These are phyloP conservation scores for Saxicola maurus DNA, from an alignment of 2,797 vertebrate species.

Conservation along the genomic window DNA sequence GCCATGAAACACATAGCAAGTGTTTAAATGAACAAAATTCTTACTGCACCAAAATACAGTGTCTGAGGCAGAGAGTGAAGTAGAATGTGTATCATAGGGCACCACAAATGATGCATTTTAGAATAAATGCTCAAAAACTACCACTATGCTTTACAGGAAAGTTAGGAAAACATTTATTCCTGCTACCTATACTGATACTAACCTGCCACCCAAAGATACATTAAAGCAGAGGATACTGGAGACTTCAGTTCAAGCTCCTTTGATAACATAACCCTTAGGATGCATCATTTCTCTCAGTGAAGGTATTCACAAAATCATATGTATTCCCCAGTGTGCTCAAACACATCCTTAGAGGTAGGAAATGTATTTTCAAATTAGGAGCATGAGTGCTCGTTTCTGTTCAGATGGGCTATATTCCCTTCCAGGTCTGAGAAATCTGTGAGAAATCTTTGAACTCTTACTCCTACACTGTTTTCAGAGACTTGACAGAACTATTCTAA, in stretches of 20 bases:
- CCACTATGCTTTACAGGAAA: not conserved
- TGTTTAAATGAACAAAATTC: not conserved
- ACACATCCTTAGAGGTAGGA: not conserved
- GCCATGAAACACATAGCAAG: not conserved
- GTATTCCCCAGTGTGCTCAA: not conserved
- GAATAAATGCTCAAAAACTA: not conserved
- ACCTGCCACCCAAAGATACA: not conserved
- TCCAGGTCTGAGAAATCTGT: not conserved
- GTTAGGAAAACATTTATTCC: not conserved
- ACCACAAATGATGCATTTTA: not conserved
- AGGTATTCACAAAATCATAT: not conserved
- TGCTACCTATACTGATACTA: not conserved
- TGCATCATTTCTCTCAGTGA: not conserved
- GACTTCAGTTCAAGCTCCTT: not conserved
- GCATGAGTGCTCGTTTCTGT: not conserved
- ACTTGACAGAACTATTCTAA: not conserved
- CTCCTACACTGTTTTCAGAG: not conserved
- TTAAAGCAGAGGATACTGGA: not conserved
- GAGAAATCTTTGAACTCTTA: not conserved
- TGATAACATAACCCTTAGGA: not conserved
- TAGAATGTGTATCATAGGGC: accelerated
- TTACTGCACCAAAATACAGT: not conserved
- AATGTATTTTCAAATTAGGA: not conserved
- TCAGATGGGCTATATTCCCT: not conserved
- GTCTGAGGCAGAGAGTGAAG: not conserved